phyloP scores from a whole-genome alignment of 2,797 vertebrate species.

The Labeo calbasu region DNA sequence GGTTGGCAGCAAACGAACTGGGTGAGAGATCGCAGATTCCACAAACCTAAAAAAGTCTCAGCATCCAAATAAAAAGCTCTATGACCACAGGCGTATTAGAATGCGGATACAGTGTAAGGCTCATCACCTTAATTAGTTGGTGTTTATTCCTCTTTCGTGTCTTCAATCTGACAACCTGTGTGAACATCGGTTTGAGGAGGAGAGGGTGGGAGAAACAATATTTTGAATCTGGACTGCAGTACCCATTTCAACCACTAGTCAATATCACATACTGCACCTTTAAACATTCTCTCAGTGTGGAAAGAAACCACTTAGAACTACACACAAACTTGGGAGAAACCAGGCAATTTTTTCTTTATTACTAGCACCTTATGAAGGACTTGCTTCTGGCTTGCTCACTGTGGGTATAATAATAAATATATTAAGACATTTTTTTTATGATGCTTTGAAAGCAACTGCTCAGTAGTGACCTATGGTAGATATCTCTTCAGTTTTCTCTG shows the following conservation, averaged over 20 bases:
- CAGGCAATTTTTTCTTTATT: background rate
- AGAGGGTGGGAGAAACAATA: background rate
- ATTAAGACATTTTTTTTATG: background rate
- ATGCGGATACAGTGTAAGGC: background rate
- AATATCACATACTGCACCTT: background rate
- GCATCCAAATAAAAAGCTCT: too few species aligned
- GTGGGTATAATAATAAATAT: background rate
- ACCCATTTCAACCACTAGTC: too few species aligned
- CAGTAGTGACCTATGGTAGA: background rate
- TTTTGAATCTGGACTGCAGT: background rate
- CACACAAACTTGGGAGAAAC: background rate
- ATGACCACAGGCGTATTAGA: background rate
- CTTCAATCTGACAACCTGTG: background rate
- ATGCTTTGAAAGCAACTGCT: background rate
- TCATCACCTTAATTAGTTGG: background rate
- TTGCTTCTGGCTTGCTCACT: background rate
- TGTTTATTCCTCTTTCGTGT: too few species aligned
- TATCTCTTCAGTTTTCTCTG: background rate
- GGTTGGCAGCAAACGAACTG: background rate
- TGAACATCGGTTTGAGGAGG: background rate
- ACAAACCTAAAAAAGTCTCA: background rate
- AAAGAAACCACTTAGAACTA: background rate
- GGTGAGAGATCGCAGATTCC: background rate
- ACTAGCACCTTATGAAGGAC: background rate
- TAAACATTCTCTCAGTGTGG: background rate